Evolutionary conservation across 1,140 invertebrate species (phyloP), one percentile per base, ranked within the genome.

Genomic region (Physella acuta): DNA sequence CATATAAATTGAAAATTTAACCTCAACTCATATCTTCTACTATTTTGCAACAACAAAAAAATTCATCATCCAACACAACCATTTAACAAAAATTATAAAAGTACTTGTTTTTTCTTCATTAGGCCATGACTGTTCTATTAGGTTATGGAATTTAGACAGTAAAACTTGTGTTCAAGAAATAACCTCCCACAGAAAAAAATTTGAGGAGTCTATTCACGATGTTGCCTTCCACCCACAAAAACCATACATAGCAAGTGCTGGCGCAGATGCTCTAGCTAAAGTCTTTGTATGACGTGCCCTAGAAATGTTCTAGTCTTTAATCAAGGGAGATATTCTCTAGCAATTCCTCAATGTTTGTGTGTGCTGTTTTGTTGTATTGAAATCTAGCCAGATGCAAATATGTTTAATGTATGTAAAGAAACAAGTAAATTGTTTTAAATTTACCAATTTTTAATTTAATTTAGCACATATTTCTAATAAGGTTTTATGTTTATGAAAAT

Each of bases 141-240:
- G 97, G 84, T 89, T 99, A 79, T 99, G 97, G 97, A 96, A 98
- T 88, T 91, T 99, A 86, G 97, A 99, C 87, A 97, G 93, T 87
- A 96, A 96, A 86, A 97, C 94, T 64, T 98, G 97, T 88, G 94
- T 99, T 75, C 96, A 99, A 87, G 97, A 99, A 87, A 99, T 99
- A 81, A 98, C 97, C 52, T 95, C 96, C 73, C 98, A 99, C 88
- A 90, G 97, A 73, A 99, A 99, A 86, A 99, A 99, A 87, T 98
- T 98, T 88, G 97, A 99, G 86, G 97, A 99, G 87, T 94, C 95
- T 81, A 99, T 99, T 87, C 91, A 98, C 82, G 95, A 98, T 86
- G 97, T 99, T 71, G 96, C 97, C 80, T 99, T 99, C 89, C 97
- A 99, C 89, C 95, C 97, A 78, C 92, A 94, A 74, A 93, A 95